phyloP scores from a whole-genome alignment of 37 sponge, comb jelly and placozoan genomes.

The Chondrilla cf. caribensis region DNA sequence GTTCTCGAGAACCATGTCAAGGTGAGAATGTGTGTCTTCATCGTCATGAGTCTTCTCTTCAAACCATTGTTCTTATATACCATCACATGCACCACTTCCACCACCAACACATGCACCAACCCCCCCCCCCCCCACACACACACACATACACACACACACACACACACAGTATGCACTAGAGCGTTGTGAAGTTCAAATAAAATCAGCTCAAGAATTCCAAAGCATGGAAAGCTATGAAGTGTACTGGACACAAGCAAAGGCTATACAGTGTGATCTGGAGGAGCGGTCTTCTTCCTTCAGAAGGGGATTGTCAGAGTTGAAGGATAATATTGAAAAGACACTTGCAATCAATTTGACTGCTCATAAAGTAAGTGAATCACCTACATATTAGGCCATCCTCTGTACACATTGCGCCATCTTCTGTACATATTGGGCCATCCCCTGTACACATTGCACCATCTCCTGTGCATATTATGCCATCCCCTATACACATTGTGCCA shows the following conservation, averaged over 20 bases:
- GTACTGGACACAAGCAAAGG: background rate
- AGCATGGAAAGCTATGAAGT: conserved; percentile 19
- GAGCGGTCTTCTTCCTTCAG: conserved; percentile 38
- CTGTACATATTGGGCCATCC: no score
- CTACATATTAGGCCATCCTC: no score
- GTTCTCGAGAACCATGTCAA: conserved; percentile 50
- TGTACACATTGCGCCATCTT: no score
- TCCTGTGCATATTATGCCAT: no score
- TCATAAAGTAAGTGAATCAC: conserved; percentile 39
- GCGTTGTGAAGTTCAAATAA: background rate
- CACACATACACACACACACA: conserved; percentile 27
- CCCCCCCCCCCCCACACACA: conserved; percentile 15
- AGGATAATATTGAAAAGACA: conserved; percentile 33
- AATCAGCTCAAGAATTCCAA: conserved; percentile 23
- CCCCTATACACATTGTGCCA: no score
- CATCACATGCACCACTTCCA: background rate
- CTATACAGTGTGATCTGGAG: conserved; percentile 40
- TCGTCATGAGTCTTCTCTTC: background rate
- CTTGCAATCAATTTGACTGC: conserved; percentile 48
- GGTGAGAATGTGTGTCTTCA: conserved; percentile 15
- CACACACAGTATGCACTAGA: background rate
- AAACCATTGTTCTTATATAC: no score
- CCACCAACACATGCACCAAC: no score
- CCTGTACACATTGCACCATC: no score
- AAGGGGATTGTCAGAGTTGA: conserved; percentile 21